These are phyloP conservation scores for Oplegnathus fasciatus DNA, from an alignment of 2,113 vertebrate species.

Conservation along the genomic window DNA sequence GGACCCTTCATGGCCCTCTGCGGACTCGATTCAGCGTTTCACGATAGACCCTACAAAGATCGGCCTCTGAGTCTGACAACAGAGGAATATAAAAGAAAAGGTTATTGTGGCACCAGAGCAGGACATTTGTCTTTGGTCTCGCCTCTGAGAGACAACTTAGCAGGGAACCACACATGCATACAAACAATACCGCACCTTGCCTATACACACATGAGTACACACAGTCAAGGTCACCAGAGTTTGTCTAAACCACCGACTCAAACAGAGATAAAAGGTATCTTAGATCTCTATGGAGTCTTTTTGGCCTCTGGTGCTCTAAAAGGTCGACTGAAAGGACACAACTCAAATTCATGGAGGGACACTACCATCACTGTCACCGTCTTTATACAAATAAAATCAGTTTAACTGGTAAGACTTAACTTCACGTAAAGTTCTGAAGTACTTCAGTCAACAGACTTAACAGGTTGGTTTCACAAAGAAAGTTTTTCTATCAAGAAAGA, in stretches of 20 bases:
- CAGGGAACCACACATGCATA: background rate
- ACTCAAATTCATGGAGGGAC: background rate
- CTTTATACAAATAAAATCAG: background rate
- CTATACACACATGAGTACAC: background rate
- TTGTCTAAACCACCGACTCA: background rate
- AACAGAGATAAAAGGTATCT: background rate
- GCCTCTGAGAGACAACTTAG: background rate
- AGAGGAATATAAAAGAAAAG: background rate
- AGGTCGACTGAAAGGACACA: background rate
- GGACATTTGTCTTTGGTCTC: conserved; percentile 5
- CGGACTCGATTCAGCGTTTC: conserved; percentile 10
- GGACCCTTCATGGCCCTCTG: background rate
- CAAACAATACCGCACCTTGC: background rate
- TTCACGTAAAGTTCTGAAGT: background rate
- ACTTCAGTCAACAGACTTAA: background rate
- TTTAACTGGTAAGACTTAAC: background rate
- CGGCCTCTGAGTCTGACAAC: conserved; percentile 4
- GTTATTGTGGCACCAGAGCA: background rate
- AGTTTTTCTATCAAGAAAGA: background rate
- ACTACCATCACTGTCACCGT: background rate
- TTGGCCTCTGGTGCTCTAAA: background rate
- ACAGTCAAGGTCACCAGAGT: background rate
- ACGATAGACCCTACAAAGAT: background rate
- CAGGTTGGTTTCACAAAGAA: background rate
- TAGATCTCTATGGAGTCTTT: background rate